Conservation (phyloP, 2,113 vertebrate genomes). For the Saccopteryx leptura region DNA sequence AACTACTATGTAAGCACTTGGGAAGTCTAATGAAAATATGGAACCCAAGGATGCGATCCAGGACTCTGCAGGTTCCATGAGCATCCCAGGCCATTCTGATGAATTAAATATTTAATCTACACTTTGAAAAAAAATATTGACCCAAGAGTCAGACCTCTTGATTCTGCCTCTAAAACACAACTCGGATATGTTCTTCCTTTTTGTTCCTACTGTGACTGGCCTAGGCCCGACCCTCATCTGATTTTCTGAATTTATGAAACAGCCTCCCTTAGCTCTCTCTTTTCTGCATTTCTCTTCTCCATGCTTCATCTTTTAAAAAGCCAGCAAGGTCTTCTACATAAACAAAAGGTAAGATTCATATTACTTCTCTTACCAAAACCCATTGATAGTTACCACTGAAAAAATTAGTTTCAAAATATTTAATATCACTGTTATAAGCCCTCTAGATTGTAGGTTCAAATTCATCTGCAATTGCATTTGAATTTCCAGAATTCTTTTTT, state of each 20-base stretch:
- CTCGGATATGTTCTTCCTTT: neutral
- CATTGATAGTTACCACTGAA: neutral
- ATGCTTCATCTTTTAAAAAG: neutral
- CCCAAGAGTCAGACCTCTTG: neutral
- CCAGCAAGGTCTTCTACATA: neutral
- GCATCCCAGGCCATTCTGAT: neutral
- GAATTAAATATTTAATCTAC: neutral
- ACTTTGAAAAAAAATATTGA: neutral
- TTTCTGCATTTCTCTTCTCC: neutral
- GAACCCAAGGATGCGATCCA: neutral
- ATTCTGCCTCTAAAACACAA: constrained; percentile 1
- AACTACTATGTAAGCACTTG: neutral
- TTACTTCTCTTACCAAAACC: neutral
- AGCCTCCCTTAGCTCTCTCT: neutral
- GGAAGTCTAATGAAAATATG: neutral
- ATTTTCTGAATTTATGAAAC: neutral
- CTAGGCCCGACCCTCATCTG: neutral
- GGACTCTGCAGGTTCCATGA: neutral
- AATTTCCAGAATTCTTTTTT: neutral
- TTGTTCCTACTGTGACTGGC: neutral
- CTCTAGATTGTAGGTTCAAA: neutral
- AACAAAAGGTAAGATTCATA: neutral
- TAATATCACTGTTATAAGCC: neutral
- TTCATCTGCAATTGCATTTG: neutral
- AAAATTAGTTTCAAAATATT: neutral